phyloP scores from a whole-genome alignment of 2,797 vertebrate species.

The Protosalanx chinensis region DNA sequence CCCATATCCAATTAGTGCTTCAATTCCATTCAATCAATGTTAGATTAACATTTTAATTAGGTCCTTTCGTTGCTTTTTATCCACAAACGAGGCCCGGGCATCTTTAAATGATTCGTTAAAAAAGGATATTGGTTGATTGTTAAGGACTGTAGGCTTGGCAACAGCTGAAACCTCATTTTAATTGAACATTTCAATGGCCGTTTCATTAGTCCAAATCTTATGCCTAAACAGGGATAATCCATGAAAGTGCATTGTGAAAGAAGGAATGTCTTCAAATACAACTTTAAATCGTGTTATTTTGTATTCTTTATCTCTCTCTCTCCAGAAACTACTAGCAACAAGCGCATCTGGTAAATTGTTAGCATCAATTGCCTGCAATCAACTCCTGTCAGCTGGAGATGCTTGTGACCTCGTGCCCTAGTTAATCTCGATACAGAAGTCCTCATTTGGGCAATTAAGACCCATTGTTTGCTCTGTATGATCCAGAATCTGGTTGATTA shows the following conservation, averaged over 20 bases:
- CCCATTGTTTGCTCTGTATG: constrained; percentile 39
- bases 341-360: constrained; percentile 40
- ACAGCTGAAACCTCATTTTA: constrained; percentile 9
- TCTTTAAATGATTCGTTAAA: constrained; percentile 19
- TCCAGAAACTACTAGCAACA: constrained; percentile 45
- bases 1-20: constrained; percentile 31
- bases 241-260: constrained; percentile 6
- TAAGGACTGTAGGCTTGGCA: constrained; percentile 4
- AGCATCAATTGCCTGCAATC: constrained; percentile 57
- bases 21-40: constrained; percentile 34
- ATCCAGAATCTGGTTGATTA: constrained; percentile 47
- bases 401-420: constrained; percentile 39
- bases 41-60: constrained; percentile 48
- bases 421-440: constrained; percentile 38
- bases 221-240: background rate
- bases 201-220: constrained; percentile 10
- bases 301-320: background rate
- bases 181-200: constrained; percentile 13
- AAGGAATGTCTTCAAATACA: background rate
- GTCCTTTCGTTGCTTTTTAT: constrained; percentile 28
- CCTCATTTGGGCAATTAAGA: constrained; percentile 33
- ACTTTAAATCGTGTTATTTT: background rate
- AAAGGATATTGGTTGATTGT: background rate
- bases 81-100: constrained; percentile 29
- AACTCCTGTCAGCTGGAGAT: constrained; percentile 50